Evolutionary conservation across 2,113 vertebrate genomes (phyloP).

Genomic region (Dasyornis broadbenti): DNA sequence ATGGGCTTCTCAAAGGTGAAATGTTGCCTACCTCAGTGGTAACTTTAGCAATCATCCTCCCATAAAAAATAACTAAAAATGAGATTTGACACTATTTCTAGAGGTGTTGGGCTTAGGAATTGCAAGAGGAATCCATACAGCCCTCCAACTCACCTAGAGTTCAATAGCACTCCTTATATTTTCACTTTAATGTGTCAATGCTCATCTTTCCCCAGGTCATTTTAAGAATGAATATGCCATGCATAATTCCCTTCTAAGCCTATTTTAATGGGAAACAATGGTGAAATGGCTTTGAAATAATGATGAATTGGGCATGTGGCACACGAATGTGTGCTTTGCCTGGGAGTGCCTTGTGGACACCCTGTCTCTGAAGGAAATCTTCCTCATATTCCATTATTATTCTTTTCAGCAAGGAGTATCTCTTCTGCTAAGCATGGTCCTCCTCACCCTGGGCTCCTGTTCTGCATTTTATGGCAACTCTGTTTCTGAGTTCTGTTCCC

Average conservation of each 20-base stretch:
- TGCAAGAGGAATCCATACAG: background rate
- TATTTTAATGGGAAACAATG: constrained; percentile 40
- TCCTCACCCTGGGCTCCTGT: background rate
- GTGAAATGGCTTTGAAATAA: constrained; percentile 44
- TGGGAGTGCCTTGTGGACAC: background rate
- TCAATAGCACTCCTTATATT: background rate
- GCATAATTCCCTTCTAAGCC: background rate
- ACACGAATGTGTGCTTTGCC: background rate
- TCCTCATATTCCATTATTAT: background rate
- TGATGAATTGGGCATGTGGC: constrained; percentile 16
- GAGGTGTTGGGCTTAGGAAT: background rate
- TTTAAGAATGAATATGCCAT: background rate
- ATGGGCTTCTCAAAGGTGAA: background rate
- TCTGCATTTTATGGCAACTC: background rate
- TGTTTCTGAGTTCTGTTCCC: background rate
- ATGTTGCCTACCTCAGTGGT: background rate
- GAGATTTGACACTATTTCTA: background rate
- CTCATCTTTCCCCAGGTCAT: background rate
- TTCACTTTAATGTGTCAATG: background rate
- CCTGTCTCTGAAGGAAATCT: background rate
- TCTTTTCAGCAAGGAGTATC: background rate
- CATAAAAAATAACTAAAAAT: background rate
- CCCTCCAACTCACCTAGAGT: background rate
- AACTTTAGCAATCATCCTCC: background rate
- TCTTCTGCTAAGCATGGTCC: background rate